These are phyloP conservation scores for Genyomyrus donnyi DNA, from an alignment of 2,113 vertebrate genomes.

Conservation along the genomic window DNA sequence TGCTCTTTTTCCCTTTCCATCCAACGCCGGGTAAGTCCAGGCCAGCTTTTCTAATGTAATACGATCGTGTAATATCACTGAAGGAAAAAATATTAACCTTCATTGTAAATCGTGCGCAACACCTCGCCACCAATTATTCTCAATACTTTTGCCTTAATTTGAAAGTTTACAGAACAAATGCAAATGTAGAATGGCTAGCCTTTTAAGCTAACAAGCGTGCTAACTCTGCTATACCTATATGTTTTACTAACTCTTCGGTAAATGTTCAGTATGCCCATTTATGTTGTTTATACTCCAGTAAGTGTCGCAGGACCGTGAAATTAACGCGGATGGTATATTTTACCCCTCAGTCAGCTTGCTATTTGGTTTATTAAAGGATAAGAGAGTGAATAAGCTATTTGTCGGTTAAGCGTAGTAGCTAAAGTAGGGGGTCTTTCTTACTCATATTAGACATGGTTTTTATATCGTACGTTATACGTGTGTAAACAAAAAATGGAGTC, in stretches of 20 bases:
- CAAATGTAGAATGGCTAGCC: neutral
- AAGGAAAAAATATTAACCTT: neutral
- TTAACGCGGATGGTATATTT: neutral
- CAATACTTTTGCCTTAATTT: neutral
- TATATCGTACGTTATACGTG: neutral
- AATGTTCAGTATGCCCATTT: neutral
- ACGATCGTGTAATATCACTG: neutral
- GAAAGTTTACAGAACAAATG: neutral
- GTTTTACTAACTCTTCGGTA: neutral
- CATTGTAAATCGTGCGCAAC: neutral
- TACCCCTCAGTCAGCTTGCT: neutral
- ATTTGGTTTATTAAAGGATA: neutral
- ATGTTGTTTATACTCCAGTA: neutral
- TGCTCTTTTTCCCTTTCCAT: constrained; percentile 53
- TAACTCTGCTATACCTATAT: neutral
- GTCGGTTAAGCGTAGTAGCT: neutral
- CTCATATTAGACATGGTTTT: neutral
- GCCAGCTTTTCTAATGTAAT: constrained; percentile 21
- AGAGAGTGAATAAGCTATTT: neutral
- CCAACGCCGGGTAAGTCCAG: constrained; percentile 53
- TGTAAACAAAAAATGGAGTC: neutral
- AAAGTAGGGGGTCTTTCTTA: neutral
- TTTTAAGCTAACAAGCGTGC: neutral
- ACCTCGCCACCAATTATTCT: neutral
- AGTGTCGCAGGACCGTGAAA: neutral